phyloP scores from a whole-genome alignment of 2,797 vertebrate genomes.

The Merluccius polli region DNA sequence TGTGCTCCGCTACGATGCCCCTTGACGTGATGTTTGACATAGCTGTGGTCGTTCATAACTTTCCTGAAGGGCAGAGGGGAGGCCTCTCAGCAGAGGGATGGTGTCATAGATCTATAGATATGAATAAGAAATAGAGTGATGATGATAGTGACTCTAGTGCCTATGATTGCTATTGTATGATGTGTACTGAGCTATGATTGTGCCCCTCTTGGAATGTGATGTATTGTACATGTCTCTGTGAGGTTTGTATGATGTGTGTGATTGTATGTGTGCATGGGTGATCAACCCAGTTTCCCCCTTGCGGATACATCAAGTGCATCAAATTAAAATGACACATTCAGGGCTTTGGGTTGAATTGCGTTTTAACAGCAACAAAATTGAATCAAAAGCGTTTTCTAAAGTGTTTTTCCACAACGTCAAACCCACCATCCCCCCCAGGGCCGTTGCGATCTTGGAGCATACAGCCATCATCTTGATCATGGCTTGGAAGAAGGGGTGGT shows the following conservation, averaged over 20 bases:
- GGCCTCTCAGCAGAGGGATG: constrained; percentile 25
- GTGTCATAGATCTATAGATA: constrained; percentile 32
- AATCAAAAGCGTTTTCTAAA: background rate
- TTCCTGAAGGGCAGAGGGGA: constrained; percentile 36
- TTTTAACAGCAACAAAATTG: background rate
- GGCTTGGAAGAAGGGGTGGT: constrained; percentile 26
- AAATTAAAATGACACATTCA: no score
- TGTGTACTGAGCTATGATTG: no score
- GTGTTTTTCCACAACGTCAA: background rate
- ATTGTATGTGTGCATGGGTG: no score
- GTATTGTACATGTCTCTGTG: no score
- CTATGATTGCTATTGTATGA: background rate
- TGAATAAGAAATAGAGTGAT: background rate
- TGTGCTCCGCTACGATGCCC: constrained; percentile 24
- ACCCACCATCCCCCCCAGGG: constrained; percentile 53
- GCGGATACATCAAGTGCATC: no score
- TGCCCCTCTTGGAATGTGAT: no score
- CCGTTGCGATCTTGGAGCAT: constrained; percentile 38
- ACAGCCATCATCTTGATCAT: constrained; percentile 36
- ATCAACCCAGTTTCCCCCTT: no score
- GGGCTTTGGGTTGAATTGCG: background rate
- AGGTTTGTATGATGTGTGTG: background rate
- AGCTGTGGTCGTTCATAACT: background rate
- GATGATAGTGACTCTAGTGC: no score
- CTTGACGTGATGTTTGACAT: background rate